Evolutionary conservation across 2,888 invertebrate genomes (phyloP).

Genomic region (Arenicola marina): DNA sequence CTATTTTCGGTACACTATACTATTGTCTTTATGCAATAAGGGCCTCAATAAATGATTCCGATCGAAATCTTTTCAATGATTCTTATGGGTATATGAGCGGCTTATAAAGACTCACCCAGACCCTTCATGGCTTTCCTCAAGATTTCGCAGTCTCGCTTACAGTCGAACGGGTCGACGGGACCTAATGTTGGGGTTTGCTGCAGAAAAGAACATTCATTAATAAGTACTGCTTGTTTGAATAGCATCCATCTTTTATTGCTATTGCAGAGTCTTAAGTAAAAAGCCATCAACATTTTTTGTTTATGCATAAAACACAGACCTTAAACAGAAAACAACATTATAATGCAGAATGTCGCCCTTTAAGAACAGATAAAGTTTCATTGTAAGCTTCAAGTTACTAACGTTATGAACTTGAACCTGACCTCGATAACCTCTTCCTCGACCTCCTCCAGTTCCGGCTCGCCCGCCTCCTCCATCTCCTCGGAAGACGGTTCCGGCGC

Average conservation of each 20-base stretch:
- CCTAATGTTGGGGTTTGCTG: constrained; percentile 59
- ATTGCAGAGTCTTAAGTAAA: no score
- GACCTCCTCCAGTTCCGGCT: constrained; percentile 35
- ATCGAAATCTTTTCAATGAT: not conserved
- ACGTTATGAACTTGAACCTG: no score
- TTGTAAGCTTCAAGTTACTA: no score
- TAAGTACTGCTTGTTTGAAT: no score
- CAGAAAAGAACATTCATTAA: constrained; percentile 8
- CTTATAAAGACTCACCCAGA: constrained; percentile 43
- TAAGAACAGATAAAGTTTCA: no score
- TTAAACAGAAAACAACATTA: not conserved
- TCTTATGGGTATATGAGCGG: not conserved
- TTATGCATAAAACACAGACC: no score
- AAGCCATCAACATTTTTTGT: no score
- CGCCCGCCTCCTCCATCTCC: constrained; percentile 31
- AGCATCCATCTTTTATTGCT: no score
- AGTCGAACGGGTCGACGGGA: constrained; percentile 57
- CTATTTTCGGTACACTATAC: no score
- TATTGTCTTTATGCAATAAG: no score
- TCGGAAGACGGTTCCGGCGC: constrained; percentile 27
- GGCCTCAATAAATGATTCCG: no score
- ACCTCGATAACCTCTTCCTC: constrained; percentile 34
- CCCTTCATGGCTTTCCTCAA: constrained; percentile 60
- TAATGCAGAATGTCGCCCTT: not conserved
- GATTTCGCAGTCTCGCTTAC: constrained; percentile 56